Conservation (phyloP, 2,888 invertebrate genomes). For the Dicroscelio sp. region DNA sequence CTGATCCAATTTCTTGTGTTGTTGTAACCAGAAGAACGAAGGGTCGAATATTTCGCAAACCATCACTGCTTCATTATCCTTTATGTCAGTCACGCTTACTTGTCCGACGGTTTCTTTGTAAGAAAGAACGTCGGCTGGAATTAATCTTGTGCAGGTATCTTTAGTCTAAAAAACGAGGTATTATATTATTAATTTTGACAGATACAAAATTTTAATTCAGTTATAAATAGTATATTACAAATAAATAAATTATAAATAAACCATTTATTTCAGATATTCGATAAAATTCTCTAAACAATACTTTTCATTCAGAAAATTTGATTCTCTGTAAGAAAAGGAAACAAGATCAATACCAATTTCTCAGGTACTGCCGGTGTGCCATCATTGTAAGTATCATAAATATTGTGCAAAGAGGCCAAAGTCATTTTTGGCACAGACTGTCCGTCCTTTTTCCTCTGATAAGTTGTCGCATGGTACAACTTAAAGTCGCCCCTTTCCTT, state of each 20-base stretch:
- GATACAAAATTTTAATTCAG: no score
- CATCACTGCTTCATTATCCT: slow-evolving; percentile 80
- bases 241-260: not conserved
- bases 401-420: slow-evolving; percentile 82
- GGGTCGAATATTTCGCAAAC: slow-evolving; percentile 89
- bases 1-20: slow-evolving; percentile 80
- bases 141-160: slow-evolving; percentile 70
- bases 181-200: no score
- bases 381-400: slow-evolving; percentile 80
- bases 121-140: slow-evolving; percentile 88
- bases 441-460: slow-evolving; percentile 38
- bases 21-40: slow-evolving; percentile 90
- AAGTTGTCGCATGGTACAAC: slow-evolving; percentile 85
- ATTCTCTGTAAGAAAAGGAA: not conserved
- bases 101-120: slow-evolving; percentile 88
- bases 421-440: slow-evolving; percentile 50
- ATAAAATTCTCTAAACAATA: not conserved
- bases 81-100: slow-evolving; percentile 84
- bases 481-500: slow-evolving; percentile 85
- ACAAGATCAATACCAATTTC: slow-evolving; percentile 84
- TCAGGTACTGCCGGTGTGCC: slow-evolving; percentile 86
- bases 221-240: not conserved
- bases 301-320: not conserved
- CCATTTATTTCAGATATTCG: no score
- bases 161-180: slow-evolving; percentile 14